phyloP scores from a whole-genome alignment of 2,113 vertebrate genomes.

The Egretta garzetta region DNA sequence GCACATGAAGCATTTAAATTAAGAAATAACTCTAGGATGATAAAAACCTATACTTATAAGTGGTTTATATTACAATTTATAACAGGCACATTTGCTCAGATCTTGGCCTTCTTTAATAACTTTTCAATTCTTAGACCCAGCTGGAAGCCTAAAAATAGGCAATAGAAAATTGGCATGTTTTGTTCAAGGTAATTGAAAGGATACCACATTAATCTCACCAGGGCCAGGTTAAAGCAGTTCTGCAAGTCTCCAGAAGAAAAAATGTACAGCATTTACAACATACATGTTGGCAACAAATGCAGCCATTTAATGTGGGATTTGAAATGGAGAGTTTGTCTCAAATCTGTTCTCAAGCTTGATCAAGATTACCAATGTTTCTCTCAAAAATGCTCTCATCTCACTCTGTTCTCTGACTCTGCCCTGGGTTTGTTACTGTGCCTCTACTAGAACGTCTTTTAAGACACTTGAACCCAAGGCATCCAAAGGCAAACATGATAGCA shows the following conservation, averaged over 20 bases:
- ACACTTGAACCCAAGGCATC: background rate
- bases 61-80: constrained; percentile 60
- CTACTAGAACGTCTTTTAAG: background rate
- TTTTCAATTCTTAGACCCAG: constrained; percentile 66
- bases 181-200: constrained; percentile 55
- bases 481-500: background rate
- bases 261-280: background rate
- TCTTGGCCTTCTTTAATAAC: constrained; percentile 68
- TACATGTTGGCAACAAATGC: background rate
- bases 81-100: constrained; percentile 59
- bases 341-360: background rate
- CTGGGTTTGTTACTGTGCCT: background rate
- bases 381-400: background rate
- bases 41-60: constrained; percentile 64
- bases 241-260: constrained; percentile 1
- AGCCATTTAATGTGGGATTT: background rate
- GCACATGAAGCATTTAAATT: constrained; percentile 64
- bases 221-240: constrained; percentile 26
- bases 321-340: background rate
- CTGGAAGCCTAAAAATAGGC: constrained; percentile 69
- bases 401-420: background rate
- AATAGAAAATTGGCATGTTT: constrained; percentile 65
- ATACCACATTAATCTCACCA: constrained; percentile 13
- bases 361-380: background rate
- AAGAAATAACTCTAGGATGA: constrained; percentile 69